These are phyloP conservation scores for Leptopilina drosophilae DNA, from an alignment of 2,888 invertebrate genomes.

Conservation along the genomic window DNA sequence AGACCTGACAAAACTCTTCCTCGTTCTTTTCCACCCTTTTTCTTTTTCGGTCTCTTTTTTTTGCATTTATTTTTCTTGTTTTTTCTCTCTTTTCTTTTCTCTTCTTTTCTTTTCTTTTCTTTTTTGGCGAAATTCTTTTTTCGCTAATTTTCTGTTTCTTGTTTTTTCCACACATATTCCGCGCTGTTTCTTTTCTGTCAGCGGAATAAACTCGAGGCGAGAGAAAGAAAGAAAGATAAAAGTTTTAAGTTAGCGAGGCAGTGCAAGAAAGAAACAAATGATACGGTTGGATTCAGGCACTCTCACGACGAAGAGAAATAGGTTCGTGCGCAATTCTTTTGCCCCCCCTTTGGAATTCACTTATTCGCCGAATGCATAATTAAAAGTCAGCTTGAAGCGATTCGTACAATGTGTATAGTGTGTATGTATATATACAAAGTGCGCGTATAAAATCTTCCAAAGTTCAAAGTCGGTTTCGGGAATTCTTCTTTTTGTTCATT, in stretches of 20 bases:
- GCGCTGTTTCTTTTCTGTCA: constrained; percentile 17
- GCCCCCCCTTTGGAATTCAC: constrained; percentile 51
- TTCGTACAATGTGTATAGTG: neutral
- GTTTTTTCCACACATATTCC: constrained; percentile 43
- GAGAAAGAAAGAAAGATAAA: constrained; percentile 10
- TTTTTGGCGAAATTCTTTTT: constrained; percentile 12
- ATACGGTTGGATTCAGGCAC: constrained; percentile 28
- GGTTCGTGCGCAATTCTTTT: constrained; percentile 43
- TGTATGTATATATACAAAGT: neutral
- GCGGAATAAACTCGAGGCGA: constrained; percentile 18
- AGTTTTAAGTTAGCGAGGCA: constrained; percentile 16
- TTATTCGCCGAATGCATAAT: constrained; percentile 59
- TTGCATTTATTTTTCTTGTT: no score
- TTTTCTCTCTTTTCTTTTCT: constrained; percentile 39
- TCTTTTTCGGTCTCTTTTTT: neutral
- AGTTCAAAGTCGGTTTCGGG: constrained; percentile 5
- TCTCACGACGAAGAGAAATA: constrained; percentile 29
- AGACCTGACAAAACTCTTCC: constrained; percentile 34
- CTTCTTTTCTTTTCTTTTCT: constrained; percentile 18
- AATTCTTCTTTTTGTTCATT: neutral
- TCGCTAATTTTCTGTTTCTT: constrained; percentile 10
- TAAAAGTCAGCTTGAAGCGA: constrained; percentile 48
- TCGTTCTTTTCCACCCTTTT: constrained; percentile 23
- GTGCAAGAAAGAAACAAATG: constrained; percentile 34
- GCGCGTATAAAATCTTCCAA: constrained; percentile 7